Evolutionary conservation across 2,888 invertebrate species (phyloP), one percentile per base, ranked within the genome.

Genomic region (Salticus scenicus): DNA sequence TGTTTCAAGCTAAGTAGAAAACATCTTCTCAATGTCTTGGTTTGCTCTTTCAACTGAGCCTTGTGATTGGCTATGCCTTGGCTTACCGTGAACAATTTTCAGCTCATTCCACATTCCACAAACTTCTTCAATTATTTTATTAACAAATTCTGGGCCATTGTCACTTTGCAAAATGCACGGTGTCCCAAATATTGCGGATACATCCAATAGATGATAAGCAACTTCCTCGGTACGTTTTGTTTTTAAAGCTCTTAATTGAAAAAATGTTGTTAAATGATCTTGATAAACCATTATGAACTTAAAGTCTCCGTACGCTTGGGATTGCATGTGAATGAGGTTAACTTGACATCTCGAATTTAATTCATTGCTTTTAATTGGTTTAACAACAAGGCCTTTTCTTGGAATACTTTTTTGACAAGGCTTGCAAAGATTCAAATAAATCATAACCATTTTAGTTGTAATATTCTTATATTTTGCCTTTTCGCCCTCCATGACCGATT

Each of bases 121-220:
- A n/a, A n/a, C n/a, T n/a, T n/a, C n/a, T n/a, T n/a, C n/a, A n/a
- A n/a, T n/a, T n/a, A 27, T 64, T 28, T 64, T 28, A 64, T 24
- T 24, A 14, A 7, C n/a, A 72, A 88, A 88, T 69, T 88, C 88
- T 37, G 80, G 20, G 0, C 88, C 88, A 63, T 88, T 88, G 71
- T 87, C 85, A 57, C 30, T 51, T 42, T 88, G 81, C 33, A 88
- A 76, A 51, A 88, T 82, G 24, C 27, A 51, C 31, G n/a, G n/a
- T n/a, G n/a, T n/a, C n/a, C n/a, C n/a, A n/a, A n/a, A n/a, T n/a
- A n/a, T n/a, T n/a, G n/a, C n/a, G n/a, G n/a, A n/a, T n/a, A n/a
- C n/a, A n/a, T n/a, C n/a, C n/a, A n/a, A n/a, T n/a, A n/a, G n/a
- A n/a, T n/a, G n/a, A n/a, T n/a, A n/a, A n/a, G n/a, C n/a, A n/a